phyloP scores from a whole-genome alignment of 2,113 vertebrate genomes.

The Psilopogon haemacephalus region DNA sequence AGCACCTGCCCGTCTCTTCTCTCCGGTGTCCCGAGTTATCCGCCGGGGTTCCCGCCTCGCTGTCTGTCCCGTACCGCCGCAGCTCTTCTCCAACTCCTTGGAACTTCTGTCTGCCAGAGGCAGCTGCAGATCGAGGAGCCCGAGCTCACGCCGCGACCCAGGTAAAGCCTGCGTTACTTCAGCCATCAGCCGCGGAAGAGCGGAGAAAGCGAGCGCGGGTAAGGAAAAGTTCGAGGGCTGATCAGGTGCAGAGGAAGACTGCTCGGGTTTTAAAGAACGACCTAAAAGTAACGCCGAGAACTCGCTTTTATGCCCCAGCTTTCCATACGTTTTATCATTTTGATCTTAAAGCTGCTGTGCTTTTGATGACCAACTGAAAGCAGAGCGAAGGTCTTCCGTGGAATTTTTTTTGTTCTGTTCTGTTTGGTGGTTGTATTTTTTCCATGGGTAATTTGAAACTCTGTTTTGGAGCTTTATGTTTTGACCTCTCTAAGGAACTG shows the following conservation, averaged over 20 bases:
- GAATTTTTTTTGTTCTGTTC: too few relatives aligned
- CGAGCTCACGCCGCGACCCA: neutral
- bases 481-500: neutral
- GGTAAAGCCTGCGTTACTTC: neutral
- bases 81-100: neutral
- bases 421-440: too few relatives aligned
- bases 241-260: neutral
- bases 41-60: neutral
- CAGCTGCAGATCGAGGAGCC: neutral
- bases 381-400: neutral
- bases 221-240: neutral
- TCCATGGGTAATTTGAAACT: neutral
- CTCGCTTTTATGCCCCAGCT: neutral
- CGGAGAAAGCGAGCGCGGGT: neutral
- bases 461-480: neutral
- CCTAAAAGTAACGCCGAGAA: accelerated
- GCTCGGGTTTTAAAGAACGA: neutral
- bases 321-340: accelerated
- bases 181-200: neutral
- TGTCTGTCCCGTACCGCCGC: neutral
- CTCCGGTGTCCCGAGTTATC: neutral
- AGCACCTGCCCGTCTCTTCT: neutral
- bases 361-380: neutral
- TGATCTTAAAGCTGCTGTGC: neutral
- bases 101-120: neutral